phyloP scores from a whole-genome alignment of 92 coral and sea anemone genomes.

The Meandrina meandrites region DNA sequence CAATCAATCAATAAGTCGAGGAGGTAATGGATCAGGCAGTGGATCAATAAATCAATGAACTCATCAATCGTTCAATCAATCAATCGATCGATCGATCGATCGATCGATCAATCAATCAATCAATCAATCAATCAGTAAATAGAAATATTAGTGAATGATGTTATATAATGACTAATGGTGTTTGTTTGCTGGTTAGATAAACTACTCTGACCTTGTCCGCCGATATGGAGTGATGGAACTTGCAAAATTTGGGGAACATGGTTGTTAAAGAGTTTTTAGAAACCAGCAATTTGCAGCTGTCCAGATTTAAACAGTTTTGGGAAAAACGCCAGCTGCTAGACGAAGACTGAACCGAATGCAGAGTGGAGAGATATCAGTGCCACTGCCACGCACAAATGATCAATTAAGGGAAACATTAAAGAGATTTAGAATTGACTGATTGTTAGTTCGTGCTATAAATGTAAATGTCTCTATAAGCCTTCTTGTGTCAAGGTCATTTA shows the following conservation, averaged over 20 bases:
- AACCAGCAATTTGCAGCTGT: slow-evolving; percentile 10
- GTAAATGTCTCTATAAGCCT: too few relatives aligned
- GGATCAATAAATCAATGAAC: too few relatives aligned
- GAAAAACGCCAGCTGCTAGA: slow-evolving; percentile 37
- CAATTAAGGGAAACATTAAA: slow-evolving; percentile 42
- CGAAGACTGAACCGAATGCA: slow-evolving; percentile 33
- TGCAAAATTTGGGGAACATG: slow-evolving; percentile 44
- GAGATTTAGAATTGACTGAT: not conserved
- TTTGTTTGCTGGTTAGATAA: slow-evolving; percentile 18
- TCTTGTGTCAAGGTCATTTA: too few relatives aligned
- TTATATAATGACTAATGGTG: not conserved
- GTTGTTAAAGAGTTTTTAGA: slow-evolving; percentile 32
- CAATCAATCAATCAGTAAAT: too few relatives aligned
- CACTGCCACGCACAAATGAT: slow-evolving; percentile 43
- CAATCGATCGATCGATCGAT: too few relatives aligned
- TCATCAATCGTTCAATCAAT: too few relatives aligned
- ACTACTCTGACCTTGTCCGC: slow-evolving; percentile 49
- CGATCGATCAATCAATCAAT: too few relatives aligned
- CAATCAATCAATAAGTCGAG: too few relatives aligned
- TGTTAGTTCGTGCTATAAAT: too few relatives aligned
- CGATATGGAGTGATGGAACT: slow-evolving; percentile 45
- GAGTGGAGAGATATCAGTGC: slow-evolving; percentile 42
- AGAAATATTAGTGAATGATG: too few relatives aligned
- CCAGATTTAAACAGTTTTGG: slow-evolving; percentile 39
- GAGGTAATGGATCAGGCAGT: too few relatives aligned